A percentile compares a stretch with the other conserved stretches of the same genome.
Evolutionary conservation across 2,888 invertebrate species (phyloP).

Genomic region (Odontomyia ornata): DNA sequence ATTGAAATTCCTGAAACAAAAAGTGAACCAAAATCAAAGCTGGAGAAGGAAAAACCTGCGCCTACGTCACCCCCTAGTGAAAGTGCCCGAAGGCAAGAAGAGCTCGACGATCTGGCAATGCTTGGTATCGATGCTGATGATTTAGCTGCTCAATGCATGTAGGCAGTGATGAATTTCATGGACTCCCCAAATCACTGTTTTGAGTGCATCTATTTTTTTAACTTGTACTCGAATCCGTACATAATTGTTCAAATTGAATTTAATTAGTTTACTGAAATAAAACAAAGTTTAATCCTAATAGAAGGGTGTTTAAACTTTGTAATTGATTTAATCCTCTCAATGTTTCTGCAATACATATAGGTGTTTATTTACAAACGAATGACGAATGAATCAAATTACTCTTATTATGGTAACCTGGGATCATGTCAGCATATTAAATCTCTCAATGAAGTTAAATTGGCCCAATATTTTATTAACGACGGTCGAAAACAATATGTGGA

Average conservation of each 20-base stretch:
- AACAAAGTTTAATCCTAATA: neutral
- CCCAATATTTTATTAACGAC: too few relatives aligned
- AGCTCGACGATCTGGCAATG: conserved; percentile 80
- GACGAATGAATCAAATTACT: too few relatives aligned
- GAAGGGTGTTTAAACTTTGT: neutral
- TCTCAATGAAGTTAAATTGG: too few relatives aligned
- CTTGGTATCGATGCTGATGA: conserved; percentile 87
- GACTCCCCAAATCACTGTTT: neutral
- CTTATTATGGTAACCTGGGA: too few relatives aligned
- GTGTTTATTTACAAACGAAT: too few relatives aligned
- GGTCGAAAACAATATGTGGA: too few relatives aligned
- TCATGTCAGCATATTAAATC: too few relatives aligned
- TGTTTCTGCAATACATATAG: too few relatives aligned
- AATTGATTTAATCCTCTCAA: neutral
- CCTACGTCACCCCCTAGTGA: conserved; percentile 57
- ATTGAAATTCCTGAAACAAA: neutral
- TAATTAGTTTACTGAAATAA: conserved; percentile 23
- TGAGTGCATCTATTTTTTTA: neutral
- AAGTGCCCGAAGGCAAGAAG: conserved; percentile 61
- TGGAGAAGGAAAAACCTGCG: conserved; percentile 54
- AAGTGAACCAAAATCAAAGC: neutral
- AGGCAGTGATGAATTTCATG: conserved; percentile 40
- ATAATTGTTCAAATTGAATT: conserved; percentile 32
- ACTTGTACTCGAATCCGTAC: neutral
- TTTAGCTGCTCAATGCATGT: conserved; percentile 64